Percentiles rank a stretch among this genome's conserved stretches.
Conservation (phyloP, 2,888 invertebrate species). For the Netelia virgata region DNA sequence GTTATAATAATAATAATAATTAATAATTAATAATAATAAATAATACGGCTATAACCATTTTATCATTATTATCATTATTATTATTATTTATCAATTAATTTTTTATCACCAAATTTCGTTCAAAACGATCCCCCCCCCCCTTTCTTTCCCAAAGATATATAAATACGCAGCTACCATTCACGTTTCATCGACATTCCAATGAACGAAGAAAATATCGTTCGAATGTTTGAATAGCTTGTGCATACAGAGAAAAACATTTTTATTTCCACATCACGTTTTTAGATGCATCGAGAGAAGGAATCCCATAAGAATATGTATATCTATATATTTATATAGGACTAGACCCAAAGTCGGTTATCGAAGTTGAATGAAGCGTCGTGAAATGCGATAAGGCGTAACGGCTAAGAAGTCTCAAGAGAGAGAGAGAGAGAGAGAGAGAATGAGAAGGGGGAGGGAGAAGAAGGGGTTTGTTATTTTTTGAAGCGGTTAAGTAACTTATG, state of each 20-base stretch:
- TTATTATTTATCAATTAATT: background rate
- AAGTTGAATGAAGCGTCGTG: conserved; percentile 50
- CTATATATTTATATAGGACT: conserved; percentile 4
- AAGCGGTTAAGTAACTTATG: conserved; percentile 26
- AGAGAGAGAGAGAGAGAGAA: background rate
- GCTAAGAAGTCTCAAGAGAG: background rate
- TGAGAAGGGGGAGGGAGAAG: too few species aligned
- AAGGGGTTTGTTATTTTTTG: conserved; percentile 1
- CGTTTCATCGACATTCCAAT: background rate
- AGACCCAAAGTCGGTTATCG: conserved; percentile 27
- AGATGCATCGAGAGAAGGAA: conserved; percentile 15
- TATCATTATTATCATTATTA: too few species aligned
- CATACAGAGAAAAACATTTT: conserved; percentile 42
- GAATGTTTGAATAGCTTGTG: conserved; percentile 40
- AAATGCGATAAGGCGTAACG: conserved; percentile 55
- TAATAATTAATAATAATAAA: background rate
- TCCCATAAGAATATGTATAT: conserved; percentile 2
- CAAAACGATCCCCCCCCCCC: background rate
- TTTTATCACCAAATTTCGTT: background rate
- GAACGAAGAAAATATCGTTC: background rate
- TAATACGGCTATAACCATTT: background rate
- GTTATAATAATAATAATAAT: background rate
- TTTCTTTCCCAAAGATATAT: background rate
- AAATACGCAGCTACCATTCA: background rate
- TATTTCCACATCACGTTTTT: conserved; percentile 11